These are phyloP conservation scores for Pipra filicauda DNA, from an alignment of 2,113 vertebrate species.

Conservation along the genomic window DNA sequence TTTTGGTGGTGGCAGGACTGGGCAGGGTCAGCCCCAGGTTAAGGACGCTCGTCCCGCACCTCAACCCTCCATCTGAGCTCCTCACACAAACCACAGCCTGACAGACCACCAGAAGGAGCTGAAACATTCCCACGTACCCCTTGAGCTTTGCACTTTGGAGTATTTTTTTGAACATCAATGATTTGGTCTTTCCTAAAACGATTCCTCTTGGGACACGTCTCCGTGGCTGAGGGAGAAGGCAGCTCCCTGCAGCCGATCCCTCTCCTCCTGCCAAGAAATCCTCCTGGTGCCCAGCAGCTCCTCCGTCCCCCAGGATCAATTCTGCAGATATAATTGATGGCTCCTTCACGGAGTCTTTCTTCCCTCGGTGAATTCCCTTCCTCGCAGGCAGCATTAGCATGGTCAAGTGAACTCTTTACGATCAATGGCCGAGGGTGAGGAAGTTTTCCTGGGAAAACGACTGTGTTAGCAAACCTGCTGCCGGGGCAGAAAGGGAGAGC, in stretches of 20 bases:
- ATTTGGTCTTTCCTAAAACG: neutral
- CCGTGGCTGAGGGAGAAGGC: neutral
- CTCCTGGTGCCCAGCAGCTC: neutral
- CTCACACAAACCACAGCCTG: neutral
- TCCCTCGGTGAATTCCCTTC: neutral
- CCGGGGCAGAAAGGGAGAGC: neutral
- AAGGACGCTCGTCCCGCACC: neutral
- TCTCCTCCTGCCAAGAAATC: neutral
- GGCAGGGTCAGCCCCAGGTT: neutral
- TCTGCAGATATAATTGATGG: constrained; percentile 35
- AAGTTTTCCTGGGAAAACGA: constrained; percentile 31
- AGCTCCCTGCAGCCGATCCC: neutral
- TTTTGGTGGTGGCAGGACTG: accelerated
- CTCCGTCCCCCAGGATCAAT: neutral
- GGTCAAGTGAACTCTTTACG: constrained; percentile 36
- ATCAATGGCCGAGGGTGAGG: neutral
- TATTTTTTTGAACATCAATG: neutral
- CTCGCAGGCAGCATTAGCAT: neutral
- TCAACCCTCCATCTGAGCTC: neutral
- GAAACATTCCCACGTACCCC: neutral
- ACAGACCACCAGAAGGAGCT: neutral
- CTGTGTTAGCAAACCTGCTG: constrained; percentile 55
- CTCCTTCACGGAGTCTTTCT: constrained; percentile 19
- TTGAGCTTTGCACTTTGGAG: neutral
- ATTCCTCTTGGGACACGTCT: accelerated